Base-by-base conservation (phyloP, 2,113 vertebrate species). In the Cottus gobio region DNA sequence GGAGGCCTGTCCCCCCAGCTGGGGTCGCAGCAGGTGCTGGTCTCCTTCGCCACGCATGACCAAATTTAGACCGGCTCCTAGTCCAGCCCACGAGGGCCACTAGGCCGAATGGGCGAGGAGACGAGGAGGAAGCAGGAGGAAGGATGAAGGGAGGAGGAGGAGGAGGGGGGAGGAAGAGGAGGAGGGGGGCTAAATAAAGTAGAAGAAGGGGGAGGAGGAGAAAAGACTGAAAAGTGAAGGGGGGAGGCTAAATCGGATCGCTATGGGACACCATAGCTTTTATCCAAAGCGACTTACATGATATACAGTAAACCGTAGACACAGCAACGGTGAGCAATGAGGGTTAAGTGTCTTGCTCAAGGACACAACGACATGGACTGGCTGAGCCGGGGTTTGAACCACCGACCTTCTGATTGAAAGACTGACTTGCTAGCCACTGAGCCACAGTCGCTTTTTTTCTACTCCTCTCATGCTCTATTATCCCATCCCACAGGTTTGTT, bases 181-280 rank as follows among this genome's bases (percentile, higher is more conserved):
- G 34, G 39, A 31, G 16, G 52, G 60, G 73, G 75, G 84, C 82
- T 87, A 80, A 82, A 79, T 66, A 60, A 30, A 60, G 65, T 74
- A 57, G 77, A 86, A 34, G 75, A 71, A 30, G 64, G 42, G 65
- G 18, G 24, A 62, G 80, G 52, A 57, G 74, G 75, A 42, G 82
- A 12, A 58, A 66, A 37, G 68, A 28, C 36, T 31, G 64, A 16
- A 39, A 62, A 67, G 34, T 62, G 54, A 57, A 61, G 44, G 61
- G 54, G 72, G 56, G 64, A 0, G 65, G 61, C 91, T 93, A 94
- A 91, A 93, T 94, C 15, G 85, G 90, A 66, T 85, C 70, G 93
- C 89, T 77, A 93, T 93, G 85, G 85, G 90, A 94, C 92, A 94
- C 91, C 91, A n/a, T n/a, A n/a, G n/a, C n/a, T n/a, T n/a, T n/a